These are phyloP conservation scores for Trileptium ribeirensis DNA, from an alignment of 2,888 invertebrate species.

Conservation along the genomic window DNA sequence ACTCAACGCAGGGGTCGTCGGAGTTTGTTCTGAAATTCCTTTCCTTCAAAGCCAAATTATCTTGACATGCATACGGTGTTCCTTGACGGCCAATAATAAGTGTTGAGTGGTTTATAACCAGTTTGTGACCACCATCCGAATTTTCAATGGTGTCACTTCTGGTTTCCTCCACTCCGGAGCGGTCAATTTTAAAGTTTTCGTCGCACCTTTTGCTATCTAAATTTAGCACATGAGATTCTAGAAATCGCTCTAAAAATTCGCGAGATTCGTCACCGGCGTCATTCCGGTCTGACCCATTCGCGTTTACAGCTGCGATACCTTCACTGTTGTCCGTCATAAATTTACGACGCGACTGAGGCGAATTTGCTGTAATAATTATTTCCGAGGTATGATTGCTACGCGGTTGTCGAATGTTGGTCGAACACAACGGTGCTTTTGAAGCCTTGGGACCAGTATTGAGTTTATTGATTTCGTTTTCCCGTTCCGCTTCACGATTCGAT, in stretches of 20 bases:
- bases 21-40: too few species aligned
- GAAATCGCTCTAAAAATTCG: neutral
- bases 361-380: neutral
- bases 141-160: neutral
- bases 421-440: neutral
- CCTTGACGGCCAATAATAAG: neutral
- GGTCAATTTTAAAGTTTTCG: neutral
- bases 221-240: neutral
- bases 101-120: too few species aligned
- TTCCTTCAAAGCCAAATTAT: too few species aligned
- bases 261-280: neutral
- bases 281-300: too few species aligned
- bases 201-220: neutral
- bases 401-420: neutral
- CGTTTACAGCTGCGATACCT: neutral
- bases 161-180: neutral
- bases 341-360: neutral
- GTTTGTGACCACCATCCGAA: neutral
- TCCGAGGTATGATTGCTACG: neutral
- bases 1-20: neutral
- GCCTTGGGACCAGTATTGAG: neutral
- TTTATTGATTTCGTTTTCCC: neutral
- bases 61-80: neutral
- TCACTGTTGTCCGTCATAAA: neutral
- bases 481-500: neutral